A percentile compares a stretch with the other conserved stretches of the same genome.
Evolutionary conservation across 2,113 vertebrate genomes (phyloP).

Genomic region (Catharus fuscescens): DNA sequence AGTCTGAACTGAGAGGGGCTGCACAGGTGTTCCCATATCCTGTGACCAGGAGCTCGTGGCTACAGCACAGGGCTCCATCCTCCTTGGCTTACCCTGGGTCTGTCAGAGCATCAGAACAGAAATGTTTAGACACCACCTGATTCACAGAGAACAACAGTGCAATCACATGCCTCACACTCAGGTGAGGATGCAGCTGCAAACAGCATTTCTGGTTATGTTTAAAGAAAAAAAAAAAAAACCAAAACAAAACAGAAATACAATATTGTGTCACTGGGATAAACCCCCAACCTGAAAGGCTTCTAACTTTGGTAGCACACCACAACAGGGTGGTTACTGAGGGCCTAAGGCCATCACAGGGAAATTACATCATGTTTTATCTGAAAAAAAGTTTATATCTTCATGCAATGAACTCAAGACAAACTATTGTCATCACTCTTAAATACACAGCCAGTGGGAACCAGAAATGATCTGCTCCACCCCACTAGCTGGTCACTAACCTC

Average conservation of each 20-base stretch:
- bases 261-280: not conserved
- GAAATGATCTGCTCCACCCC: not conserved
- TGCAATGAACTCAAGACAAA: not conserved
- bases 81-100: not conserved
- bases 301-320: conserved; percentile 38
- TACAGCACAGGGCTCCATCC: not conserved
- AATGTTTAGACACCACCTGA: not conserved
- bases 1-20: not conserved
- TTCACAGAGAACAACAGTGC: not conserved
- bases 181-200: conserved; percentile 11
- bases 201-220: not conserved
- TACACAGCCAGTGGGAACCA: not conserved
- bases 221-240: not conserved
- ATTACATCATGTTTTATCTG: not conserved
- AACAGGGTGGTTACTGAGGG: not conserved
- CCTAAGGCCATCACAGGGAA: not conserved
- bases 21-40: not conserved
- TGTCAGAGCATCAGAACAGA: not conserved
- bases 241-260: not conserved
- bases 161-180: not conserved
- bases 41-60: not conserved
- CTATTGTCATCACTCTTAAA: not conserved
- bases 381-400: not conserved
- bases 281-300: not conserved
- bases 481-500: not conserved